Percentiles rank a stretch among this genome's conserved stretches.
Evolutionary conservation across 2,888 invertebrate species (phyloP).

Genomic region (Chironomus riparius): DNA sequence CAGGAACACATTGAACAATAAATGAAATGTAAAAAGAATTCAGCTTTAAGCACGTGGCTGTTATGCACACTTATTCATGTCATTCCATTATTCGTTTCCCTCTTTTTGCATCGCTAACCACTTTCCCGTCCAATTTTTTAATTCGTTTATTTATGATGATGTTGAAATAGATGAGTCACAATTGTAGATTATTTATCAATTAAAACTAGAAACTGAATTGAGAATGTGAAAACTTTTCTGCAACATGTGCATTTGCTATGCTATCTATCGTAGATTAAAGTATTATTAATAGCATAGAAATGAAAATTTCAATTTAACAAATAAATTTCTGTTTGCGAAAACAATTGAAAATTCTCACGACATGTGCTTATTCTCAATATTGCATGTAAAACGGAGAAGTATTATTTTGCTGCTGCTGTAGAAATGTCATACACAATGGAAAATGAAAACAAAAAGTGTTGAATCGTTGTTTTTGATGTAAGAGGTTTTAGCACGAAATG

Average conservation of each 20-base stretch:
- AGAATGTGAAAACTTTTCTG: not conserved
- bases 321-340: not conserved
- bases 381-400: not conserved
- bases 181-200: not conserved
- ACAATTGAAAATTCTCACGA: not conserved
- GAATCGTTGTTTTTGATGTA: too few relatives aligned
- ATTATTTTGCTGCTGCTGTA: not conserved
- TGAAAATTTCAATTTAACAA: not conserved
- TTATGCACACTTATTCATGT: not conserved
- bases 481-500: too few relatives aligned
- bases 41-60: not conserved
- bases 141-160: not conserved
- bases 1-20: not conserved
- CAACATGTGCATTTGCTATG: not conserved
- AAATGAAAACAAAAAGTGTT: too few relatives aligned
- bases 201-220: not conserved
- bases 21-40: not conserved
- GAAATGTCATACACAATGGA: not conserved
- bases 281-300: not conserved
- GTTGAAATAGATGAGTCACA: not conserved
- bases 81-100: not conserved
- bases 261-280: not conserved
- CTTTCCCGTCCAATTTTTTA: not conserved
- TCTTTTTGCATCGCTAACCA: not conserved
- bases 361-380: not conserved